These are phyloP conservation scores for Diplosoma virens DNA, from an alignment of 23 tunicate genomes.

Conservation along the genomic window DNA sequence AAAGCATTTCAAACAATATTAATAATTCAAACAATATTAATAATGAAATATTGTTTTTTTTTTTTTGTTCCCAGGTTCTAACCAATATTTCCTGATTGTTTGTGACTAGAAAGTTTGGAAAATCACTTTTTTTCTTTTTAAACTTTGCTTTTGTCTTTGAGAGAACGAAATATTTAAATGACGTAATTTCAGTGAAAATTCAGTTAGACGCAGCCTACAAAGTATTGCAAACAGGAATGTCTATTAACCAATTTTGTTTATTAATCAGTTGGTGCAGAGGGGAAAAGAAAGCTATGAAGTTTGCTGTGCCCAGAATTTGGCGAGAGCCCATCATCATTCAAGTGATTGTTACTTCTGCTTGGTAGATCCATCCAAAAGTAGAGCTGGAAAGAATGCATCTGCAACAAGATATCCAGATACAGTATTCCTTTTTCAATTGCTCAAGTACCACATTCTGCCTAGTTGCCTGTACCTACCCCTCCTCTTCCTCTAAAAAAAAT, in stretches of 20 bases:
- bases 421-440: not conserved
- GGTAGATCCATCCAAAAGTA: not conserved
- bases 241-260: not conserved
- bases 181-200: not conserved
- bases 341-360: not conserved
- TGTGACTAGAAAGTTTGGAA: conserved; percentile 18
- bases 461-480: too few species aligned
- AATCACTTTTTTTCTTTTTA: conserved; percentile 13
- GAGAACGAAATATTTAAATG: not conserved
- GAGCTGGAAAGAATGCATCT: not conserved
- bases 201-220: not conserved
- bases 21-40: too few species aligned
- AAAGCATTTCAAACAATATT: too few species aligned
- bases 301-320: not conserved
- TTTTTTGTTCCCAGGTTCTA: conserved; percentile 1
- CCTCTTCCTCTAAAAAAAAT: not conserved
- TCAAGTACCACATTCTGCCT: too few species aligned
- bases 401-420: not conserved
- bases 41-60: too few species aligned
- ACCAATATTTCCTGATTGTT: conserved; percentile 6
- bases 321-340: not conserved
- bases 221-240: not conserved
- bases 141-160: conserved; percentile 21
- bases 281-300: not conserved
- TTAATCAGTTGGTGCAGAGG: not conserved